These are phyloP conservation scores for Reticulitermes speratus DNA, from an alignment of 1,140 invertebrate species.

Conservation along the genomic window DNA sequence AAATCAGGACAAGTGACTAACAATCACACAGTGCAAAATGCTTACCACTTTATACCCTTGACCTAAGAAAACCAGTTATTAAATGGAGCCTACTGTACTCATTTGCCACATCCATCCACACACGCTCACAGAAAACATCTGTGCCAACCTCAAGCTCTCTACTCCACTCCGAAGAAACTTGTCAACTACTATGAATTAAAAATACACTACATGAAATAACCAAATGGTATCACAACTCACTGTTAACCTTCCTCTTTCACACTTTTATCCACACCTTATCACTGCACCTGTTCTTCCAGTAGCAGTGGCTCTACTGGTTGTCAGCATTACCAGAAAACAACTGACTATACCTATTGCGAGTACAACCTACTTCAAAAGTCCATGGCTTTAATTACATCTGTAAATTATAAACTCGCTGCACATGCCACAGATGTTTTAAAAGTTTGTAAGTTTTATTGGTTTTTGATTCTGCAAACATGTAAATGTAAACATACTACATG, in stretches of 20 bases:
- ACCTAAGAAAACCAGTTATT: slow-evolving; percentile 7
- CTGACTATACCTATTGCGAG: no score
- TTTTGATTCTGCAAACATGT: no score
- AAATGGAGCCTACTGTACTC: background rate
- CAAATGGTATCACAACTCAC: slow-evolving; percentile 1
- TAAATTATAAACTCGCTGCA: no score
- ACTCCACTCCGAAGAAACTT: no score
- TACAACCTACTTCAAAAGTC: no score
- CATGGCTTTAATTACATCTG: no score
- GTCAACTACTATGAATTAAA: background rate
- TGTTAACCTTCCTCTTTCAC: background rate
- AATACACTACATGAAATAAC: background rate
- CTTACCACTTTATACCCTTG: background rate
- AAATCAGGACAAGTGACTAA: background rate
- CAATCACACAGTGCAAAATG: background rate
- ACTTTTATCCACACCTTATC: background rate
- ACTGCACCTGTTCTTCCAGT: background rate
- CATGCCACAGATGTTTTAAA: no score
- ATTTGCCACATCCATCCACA: background rate
- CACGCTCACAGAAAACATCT: background rate
- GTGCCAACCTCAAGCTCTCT: background rate
- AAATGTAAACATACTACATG: no score
- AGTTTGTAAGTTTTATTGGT: no score
- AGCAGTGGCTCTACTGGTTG: no score
- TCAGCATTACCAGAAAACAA: no score